Evolutionary conservation across 2,797 vertebrate species (phyloP).

Genomic region (Macropodus opercularis): DNA sequence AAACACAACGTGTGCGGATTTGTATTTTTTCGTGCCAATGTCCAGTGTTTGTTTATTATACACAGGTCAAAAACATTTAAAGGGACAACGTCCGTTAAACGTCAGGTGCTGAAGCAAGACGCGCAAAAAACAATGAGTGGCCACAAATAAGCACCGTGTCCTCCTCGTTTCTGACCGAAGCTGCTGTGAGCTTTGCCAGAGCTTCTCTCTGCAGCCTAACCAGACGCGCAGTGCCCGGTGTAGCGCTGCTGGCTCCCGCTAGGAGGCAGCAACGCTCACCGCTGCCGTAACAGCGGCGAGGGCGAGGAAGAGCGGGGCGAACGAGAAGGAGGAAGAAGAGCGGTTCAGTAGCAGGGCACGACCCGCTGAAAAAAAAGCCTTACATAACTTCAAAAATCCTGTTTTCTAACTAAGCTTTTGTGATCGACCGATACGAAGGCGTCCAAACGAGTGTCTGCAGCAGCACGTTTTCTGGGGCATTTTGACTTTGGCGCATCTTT

Average conservation of each 20-base stretch:
- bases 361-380: constrained; percentile 43
- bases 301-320: constrained; percentile 8
- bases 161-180: no score
- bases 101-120: no score
- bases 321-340: constrained; percentile 45
- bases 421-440: constrained; percentile 16
- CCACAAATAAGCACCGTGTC: no score
- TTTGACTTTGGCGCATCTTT: constrained; percentile 48
- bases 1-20: no score
- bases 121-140: no score
- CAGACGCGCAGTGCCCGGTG: no score
- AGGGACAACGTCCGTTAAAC: no score
- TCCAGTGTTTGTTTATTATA: no score
- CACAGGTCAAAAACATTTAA: no score
- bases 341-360: constrained; percentile 55
- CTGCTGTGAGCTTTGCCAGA: no score
- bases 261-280: constrained; percentile 19
- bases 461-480: constrained; percentile 9
- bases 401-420: constrained; percentile 10
- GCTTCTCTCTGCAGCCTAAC: no score
- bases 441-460: constrained; percentile 29
- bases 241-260: constrained; percentile 16
- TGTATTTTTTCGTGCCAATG: no score
- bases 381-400: constrained; percentile 53
- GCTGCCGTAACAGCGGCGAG: neutral